phyloP scores from a whole-genome alignment of 2,113 vertebrate species.

The Sorex fumeus region DNA sequence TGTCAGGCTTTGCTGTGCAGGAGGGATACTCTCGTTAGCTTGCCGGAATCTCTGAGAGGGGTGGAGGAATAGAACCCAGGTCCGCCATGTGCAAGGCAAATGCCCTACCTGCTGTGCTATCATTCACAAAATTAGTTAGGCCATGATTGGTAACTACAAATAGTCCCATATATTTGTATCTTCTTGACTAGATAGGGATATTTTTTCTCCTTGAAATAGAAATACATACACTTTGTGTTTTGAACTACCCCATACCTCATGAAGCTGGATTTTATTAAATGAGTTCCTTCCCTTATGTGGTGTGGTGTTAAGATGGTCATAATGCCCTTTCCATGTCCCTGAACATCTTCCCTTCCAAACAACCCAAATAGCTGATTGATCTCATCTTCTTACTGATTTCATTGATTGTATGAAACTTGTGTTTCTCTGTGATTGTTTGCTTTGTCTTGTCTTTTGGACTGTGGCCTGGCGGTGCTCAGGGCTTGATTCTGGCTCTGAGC shows the following conservation, averaged over 20 bases:
- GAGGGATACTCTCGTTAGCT: too few species aligned
- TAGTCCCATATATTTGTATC: neutral
- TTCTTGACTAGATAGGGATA: neutral
- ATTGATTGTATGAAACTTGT: constrained; percentile 63
- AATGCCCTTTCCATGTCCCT: neutral
- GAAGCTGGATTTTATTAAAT: constrained; percentile 39
- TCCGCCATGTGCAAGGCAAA: too few species aligned
- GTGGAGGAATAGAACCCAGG: too few species aligned
- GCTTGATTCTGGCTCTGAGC: too few species aligned
- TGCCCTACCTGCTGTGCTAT: too few species aligned
- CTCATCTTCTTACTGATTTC: constrained; percentile 59
- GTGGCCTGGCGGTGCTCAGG: too few species aligned
- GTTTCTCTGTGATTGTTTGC: constrained; percentile 2
- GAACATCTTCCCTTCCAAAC: neutral
- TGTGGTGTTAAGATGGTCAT: neutral
- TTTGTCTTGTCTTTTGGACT: neutral
- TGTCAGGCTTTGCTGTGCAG: too few species aligned
- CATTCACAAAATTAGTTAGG: neutral
- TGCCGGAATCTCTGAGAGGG: too few species aligned
- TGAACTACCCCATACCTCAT: neutral
- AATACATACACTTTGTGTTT: constrained; percentile 12
- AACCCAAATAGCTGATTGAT: constrained; percentile 36
- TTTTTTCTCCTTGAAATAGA: constrained; percentile 18
- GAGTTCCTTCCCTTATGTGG: neutral
- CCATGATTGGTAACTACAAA: neutral